phyloP scores from a whole-genome alignment of 1,140 invertebrate genomes.

The Nasonia giraulti region DNA sequence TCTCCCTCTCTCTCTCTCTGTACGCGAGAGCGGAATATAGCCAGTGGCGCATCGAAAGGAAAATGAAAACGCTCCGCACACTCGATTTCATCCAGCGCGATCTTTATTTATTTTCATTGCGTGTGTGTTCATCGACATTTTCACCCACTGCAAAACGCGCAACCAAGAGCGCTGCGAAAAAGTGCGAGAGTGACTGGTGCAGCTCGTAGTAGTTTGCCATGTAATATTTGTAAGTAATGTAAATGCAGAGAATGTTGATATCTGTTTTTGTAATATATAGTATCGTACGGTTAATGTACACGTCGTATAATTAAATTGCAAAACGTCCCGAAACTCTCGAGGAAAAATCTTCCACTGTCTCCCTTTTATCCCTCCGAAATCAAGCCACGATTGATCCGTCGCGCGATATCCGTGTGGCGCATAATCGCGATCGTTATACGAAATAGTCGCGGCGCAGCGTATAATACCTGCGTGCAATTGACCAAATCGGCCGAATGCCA shows the following conservation, averaged over 20 bases:
- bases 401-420: too few species aligned
- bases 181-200: neutral
- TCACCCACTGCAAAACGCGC: neutral
- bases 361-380: too few species aligned
- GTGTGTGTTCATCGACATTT: neutral
- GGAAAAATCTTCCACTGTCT: too few species aligned
- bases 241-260: too few species aligned
- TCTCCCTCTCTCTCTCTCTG: neutral
- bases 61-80: neutral
- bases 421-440: too few species aligned
- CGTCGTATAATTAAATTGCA: too few species aligned
- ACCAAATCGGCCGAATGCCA: neutral
- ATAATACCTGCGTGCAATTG: too few species aligned
- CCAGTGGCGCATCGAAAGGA: neutral
- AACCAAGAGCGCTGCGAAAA: neutral
- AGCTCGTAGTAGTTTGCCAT: neutral
- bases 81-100: neutral
- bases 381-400: too few species aligned
- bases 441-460: too few species aligned
- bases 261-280: neutral
- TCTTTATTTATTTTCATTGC: slow-evolving; percentile 21
- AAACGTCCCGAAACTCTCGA: too few species aligned
- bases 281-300: neutral
- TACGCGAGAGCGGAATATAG: neutral
- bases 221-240: too few species aligned